Base-by-base conservation (phyloP, 2,888 invertebrate genomes). In the Dilophus febrilis region DNA sequence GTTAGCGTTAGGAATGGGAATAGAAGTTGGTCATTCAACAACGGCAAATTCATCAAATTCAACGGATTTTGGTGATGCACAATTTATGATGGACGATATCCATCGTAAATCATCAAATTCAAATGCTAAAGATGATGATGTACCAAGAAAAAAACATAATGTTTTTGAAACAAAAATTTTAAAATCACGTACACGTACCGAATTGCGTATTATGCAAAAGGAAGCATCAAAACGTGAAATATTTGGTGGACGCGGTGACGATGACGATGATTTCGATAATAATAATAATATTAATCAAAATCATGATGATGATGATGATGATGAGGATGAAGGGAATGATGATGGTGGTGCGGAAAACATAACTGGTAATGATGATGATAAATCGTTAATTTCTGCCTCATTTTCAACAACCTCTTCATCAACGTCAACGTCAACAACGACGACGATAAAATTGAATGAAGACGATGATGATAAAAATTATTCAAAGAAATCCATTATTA, bases 171-270 rank as follows among this genome's bases (percentile, higher is more conserved):
- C 83, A 0, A 70, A 80, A 27, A 74, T 83, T 37, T 53, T 82
- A 43, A 76, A 79, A 53, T 73, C 80, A 35, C 68, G 83, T 50
- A 83, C 83, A 14, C 67, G 83, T 50, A 80, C 77, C 27, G 81
- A 83, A 55, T 80, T 78, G 35, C 67, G 79, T 50, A 69, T 77
- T 14, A 57, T 72, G 47, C 80, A 82, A 56, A 77, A 78, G 52
- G 67, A 78, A 50, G 81, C 81, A 32, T 79, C 81, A 3, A 83
- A 84, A 33, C 75, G 81, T 48, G 83, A 85, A 61, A 82, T 85
- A 3, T 85, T 86, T 56, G 84, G 84, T 1, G 59, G 57, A 3
- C 56, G 54, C 44, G 84, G 85, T 42, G 54, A 58, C 18, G 33
- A 35, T 11, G 42, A 46, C 13, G 26, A 14, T 14, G 10, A 29